Base-by-base conservation (phyloP, 2,888 invertebrate species). In the Chymomyza procnemis region DNA sequence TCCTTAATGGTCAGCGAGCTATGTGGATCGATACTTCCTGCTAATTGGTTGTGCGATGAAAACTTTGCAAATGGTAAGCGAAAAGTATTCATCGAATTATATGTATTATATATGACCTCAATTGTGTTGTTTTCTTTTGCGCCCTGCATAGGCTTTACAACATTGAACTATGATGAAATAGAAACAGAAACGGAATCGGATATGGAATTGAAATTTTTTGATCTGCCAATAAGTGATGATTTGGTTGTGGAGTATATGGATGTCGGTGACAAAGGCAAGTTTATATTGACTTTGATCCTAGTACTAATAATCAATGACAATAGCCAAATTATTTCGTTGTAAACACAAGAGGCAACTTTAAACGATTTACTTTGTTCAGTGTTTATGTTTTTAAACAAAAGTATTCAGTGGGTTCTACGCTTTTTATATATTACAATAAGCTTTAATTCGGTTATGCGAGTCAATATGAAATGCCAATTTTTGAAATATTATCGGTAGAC, bases 61-160 rank as follows among this genome's bases (percentile, higher is more conserved):
- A 83, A 88, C 86, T 89, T 90, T 88, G 89, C 89, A 87, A 86
- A 88, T 79, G 89, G 90, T 90, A 61, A 71, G 69, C 66, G 5
- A 4, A 41, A 21, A 21, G 6, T 6, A 4, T 54, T 9, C 64
- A 48, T 14, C 9, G 57, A 41, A 41, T 60, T 12, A 34, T 26
- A n/a, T n/a, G n/a, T n/a, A n/a, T n/a, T n/a, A n/a, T n/a, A n/a
- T n/a, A 41, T 54, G 14, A 12, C 21, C 12, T 47, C 60, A 46
- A 47, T 18, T 55, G 16, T 22, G n/a, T 18, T 9, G 26, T 22
- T 58, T 61, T 21, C n/a, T n/a, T 3, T 16, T 34, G 3, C 4
- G 12, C 21, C 14, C 1, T n/a, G n/a, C n/a, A n/a, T 56, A 90
- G 90, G 85, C 74, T 78, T 90, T 76, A 74, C 78, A 65, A 61